These are phyloP conservation scores for Podotricha telesiphe DNA, from an alignment of 2,888 invertebrate species.

Conservation along the genomic window DNA sequence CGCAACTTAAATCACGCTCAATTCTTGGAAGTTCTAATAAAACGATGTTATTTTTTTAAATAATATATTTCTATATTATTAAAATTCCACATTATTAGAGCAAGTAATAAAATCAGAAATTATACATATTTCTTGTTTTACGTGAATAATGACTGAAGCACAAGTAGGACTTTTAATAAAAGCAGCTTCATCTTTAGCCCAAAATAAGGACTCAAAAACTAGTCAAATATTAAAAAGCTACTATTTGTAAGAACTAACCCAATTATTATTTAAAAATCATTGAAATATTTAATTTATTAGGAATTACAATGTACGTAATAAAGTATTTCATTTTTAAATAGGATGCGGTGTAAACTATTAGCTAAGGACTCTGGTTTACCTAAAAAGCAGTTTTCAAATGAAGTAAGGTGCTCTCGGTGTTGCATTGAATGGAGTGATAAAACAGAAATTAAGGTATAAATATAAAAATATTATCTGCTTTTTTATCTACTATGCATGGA, in stretches of 20 bases:
- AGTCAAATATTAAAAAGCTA: conserved; percentile 63
- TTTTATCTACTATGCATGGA: neutral
- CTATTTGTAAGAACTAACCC: conserved; percentile 65
- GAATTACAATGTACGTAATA: neutral
- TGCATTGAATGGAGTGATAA: conserved; percentile 64
- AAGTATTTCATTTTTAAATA: conserved; percentile 46
- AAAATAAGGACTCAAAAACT: conserved; percentile 48
- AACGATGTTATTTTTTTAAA: no score
- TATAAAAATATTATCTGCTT: neutral
- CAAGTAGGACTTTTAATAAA: conserved; percentile 63
- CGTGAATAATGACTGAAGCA: conserved; percentile 60
- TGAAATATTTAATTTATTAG: conserved; percentile 19
- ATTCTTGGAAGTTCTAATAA: no score
- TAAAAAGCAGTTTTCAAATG: conserved; percentile 62
- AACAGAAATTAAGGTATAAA: conserved; percentile 57
- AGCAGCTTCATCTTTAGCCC: conserved; percentile 55
- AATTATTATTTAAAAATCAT: neutral
- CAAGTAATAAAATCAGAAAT: neutral
- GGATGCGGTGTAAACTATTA: conserved; percentile 66
- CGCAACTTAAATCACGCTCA: no score
- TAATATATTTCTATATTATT: no score
- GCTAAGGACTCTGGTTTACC: conserved; percentile 65
- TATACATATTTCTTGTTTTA: neutral
- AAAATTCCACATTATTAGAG: no score
- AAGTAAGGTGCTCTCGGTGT: conserved; percentile 65